phyloP scores from a whole-genome alignment of 1,140 invertebrate species.

The Drosophila sp. region DNA sequence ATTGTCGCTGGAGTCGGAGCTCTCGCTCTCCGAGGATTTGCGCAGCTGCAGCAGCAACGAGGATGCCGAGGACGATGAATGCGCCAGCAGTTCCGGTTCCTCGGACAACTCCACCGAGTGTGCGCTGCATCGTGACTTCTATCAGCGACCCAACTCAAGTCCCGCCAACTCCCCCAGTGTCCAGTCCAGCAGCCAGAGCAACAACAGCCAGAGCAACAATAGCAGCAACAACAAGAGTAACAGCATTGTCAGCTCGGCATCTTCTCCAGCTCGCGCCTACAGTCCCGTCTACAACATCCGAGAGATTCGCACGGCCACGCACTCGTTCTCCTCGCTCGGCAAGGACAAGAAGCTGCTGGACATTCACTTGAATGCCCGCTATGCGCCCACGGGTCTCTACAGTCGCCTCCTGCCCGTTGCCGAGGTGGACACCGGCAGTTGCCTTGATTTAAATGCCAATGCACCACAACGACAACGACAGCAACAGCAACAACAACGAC shows the following conservation, averaged over 20 bases:
- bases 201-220: background rate
- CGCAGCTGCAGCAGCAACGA: constrained; percentile 74
- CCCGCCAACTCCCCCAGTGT: background rate
- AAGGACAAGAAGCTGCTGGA: constrained; percentile 83
- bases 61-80: constrained; percentile 72
- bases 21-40: constrained; percentile 75
- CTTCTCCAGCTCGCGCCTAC: constrained; percentile 57
- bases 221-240: background rate
- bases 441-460: constrained; percentile 66
- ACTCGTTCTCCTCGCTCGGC: constrained; percentile 82
- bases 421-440: constrained; percentile 36
- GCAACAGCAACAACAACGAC: constrained; percentile 22
- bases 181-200: background rate
- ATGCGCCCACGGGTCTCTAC: constrained; percentile 53
- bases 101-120: constrained; percentile 79
- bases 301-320: constrained; percentile 76
- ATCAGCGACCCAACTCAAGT: constrained; percentile 30
- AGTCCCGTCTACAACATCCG: constrained; percentile 84
- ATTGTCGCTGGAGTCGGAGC: constrained; percentile 70
- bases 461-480: background rate
- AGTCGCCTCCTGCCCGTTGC: constrained; percentile 59
- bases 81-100: constrained; percentile 71
- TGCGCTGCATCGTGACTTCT: constrained; percentile 59
- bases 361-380: constrained; percentile 74
- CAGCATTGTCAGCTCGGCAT: background rate